Evolutionary conservation across 37 sponge, comb jelly and placozoan genomes (phyloP).

Genomic region (Bolinopsis microptera): DNA sequence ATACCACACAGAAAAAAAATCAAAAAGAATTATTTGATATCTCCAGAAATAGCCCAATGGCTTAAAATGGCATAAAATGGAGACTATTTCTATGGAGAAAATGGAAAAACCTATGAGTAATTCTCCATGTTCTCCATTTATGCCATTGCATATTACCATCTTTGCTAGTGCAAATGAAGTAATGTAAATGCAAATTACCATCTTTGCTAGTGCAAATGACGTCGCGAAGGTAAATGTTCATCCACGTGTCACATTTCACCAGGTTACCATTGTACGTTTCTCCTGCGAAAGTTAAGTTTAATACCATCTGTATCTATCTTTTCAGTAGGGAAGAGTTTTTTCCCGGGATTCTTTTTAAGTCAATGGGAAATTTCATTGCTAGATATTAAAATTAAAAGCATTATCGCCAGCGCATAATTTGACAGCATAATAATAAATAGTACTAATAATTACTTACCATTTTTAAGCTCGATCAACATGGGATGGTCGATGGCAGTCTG

Average conservation of each 20-base stretch:
- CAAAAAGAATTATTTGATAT: background rate
- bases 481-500: constrained; percentile 93
- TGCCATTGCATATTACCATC: constrained; percentile 40
- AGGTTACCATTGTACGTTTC: constrained; percentile 98
- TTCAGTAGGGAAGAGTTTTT: too few species aligned
- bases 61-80: too few species aligned
- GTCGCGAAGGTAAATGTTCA: constrained; percentile 94
- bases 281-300: constrained; percentile 49
- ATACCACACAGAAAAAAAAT: background rate
- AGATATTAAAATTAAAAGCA: too few species aligned
- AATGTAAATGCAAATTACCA: too few species aligned
- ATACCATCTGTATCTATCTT: too few species aligned
- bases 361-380: too few species aligned
- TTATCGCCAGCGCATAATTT: too few species aligned
- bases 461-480: constrained; percentile 95
- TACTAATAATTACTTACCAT: constrained; percentile 70
- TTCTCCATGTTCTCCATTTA: too few species aligned
- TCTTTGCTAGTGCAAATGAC: constrained; percentile 88
- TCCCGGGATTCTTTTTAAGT: too few species aligned
- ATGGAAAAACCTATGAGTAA: too few species aligned
- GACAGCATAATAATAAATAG: too few species aligned
- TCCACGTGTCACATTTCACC: constrained; percentile 96
- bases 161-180: constrained; percentile 90
- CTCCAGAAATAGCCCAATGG: background rate
- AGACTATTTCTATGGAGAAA: too few species aligned